A percentile compares a stretch with the other conserved stretches of the same genome.
Evolutionary conservation across 2,888 invertebrate species (phyloP).

Genomic region (Trisateles emortualis): DNA sequence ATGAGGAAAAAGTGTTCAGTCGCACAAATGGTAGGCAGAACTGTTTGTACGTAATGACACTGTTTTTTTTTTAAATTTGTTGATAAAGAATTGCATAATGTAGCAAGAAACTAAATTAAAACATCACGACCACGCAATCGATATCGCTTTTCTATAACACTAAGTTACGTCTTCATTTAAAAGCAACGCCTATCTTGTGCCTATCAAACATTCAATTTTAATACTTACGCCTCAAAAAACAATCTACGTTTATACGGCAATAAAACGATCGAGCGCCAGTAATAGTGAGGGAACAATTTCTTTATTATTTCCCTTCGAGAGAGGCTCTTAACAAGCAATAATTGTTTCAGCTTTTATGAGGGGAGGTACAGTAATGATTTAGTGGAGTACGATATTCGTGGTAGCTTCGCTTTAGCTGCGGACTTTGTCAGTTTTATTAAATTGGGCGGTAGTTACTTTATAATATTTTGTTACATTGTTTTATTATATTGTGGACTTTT

Average conservation of each 20-base stretch:
- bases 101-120: not conserved
- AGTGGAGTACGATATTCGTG: constrained; percentile 37
- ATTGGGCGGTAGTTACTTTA: constrained; percentile 11
- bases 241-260: constrained; percentile 51
- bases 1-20: too few species aligned
- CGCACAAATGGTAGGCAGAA: too few species aligned
- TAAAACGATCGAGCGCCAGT: constrained; percentile 55
- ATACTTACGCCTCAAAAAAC: constrained; percentile 34
- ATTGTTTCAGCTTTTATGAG: constrained; percentile 67
- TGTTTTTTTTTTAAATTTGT: too few species aligned
- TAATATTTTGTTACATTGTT: not conserved
- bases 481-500: not conserved
- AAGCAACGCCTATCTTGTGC: not conserved
- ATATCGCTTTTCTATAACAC: not conserved
- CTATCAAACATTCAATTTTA: constrained; percentile 31
- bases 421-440: constrained; percentile 23
- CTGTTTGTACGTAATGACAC: too few species aligned
- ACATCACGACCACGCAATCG: not conserved
- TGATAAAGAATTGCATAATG: too few species aligned
- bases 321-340: constrained; percentile 69
- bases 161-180: not conserved
- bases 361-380: constrained; percentile 56
- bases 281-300: constrained; percentile 50
- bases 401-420: constrained; percentile 20
- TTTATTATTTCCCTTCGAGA: constrained; percentile 64